Evolutionary conservation across 2,888 invertebrate genomes (phyloP).

Genomic region (Julus scandinavius): DNA sequence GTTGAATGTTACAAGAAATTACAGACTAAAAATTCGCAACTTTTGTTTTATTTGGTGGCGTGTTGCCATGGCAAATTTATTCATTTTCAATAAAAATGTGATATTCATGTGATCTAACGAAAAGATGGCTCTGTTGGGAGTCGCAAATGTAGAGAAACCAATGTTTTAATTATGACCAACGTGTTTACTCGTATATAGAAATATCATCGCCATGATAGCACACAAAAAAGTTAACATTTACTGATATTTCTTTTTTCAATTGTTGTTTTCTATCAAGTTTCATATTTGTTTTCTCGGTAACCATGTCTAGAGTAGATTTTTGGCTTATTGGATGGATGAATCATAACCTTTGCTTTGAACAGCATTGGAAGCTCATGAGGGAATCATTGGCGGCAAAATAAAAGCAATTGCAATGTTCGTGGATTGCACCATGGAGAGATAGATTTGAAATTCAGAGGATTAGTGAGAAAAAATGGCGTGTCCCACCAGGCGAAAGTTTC

Average conservation of each 20-base stretch:
- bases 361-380: background rate
- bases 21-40: slow-evolving; percentile 13
- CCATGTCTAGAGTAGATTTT: background rate
- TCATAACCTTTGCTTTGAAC: slow-evolving; percentile 24
- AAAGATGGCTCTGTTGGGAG: slow-evolving; percentile 18
- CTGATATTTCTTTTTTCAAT: background rate
- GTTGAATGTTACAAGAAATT: background rate
- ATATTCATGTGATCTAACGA: background rate
- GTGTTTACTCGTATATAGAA: background rate
- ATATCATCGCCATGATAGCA: background rate
- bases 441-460: slow-evolving; percentile 23
- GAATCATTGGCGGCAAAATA: slow-evolving; percentile 37
- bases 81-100: background rate
- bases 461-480: slow-evolving; percentile 10
- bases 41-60: background rate
- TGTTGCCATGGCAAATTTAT: slow-evolving; percentile 5
- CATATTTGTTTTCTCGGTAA: background rate
- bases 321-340: slow-evolving; percentile 5
- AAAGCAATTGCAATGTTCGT: background rate
- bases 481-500: slow-evolving; percentile 5
- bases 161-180: background rate
- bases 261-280: background rate
- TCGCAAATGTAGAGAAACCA: background rate
- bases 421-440: slow-evolving; percentile 31
- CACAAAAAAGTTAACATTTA: background rate